Conservation (phyloP, 1,140 invertebrate genomes). For the Diuraphis noxia region DNA sequence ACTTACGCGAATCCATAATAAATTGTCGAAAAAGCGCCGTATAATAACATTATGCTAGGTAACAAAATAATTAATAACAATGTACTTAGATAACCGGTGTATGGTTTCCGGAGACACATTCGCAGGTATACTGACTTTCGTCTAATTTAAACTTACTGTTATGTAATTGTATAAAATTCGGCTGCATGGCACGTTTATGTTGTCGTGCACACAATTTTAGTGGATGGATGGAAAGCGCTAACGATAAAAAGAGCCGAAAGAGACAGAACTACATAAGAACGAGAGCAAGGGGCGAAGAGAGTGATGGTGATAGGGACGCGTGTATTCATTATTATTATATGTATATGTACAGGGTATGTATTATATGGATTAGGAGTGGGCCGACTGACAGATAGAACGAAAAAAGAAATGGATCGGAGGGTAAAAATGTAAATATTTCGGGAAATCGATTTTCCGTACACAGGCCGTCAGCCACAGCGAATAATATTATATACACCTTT, state of each 20-base stretch:
- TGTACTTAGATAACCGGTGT: no score
- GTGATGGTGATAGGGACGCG: not conserved
- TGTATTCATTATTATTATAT: no score
- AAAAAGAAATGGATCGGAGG: not conserved
- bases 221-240: not conserved
- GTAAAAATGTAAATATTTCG: conserved; percentile 13
- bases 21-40: not conserved
- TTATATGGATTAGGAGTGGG: not conserved
- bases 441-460: conserved; percentile 10
- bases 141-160: not conserved
- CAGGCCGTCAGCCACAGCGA: not conserved
- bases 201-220: not conserved
- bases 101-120: not conserved
- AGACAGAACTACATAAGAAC: not conserved
- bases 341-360: not conserved
- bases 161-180: not conserved
- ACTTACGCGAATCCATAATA: not conserved
- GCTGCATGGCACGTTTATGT: not conserved
- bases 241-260: not conserved
- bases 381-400: not conserved
- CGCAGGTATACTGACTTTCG: not conserved
- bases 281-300: not conserved
- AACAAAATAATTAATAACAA: not conserved
- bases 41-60: not conserved
- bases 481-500: not conserved